Base-by-base conservation (phyloP, 2,888 invertebrate species). In the Pseudoips prasinana region DNA sequence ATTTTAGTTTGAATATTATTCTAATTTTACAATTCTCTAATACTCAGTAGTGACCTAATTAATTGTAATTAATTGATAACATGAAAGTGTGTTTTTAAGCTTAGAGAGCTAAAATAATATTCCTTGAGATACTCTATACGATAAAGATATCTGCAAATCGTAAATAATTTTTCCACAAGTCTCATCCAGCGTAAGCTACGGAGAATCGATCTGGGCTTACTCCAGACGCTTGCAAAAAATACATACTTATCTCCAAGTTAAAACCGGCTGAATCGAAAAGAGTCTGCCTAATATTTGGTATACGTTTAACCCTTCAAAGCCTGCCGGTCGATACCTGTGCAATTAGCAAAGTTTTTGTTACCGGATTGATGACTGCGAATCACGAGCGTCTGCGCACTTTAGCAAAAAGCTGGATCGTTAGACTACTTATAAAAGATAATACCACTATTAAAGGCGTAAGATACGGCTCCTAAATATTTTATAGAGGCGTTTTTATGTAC, bases 131-230 rank as follows among this genome's bases (percentile, higher is more conserved):
- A n/a, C n/a, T n/a, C n/a, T n/a, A n/a, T n/a, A n/a, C n/a, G n/a
- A n/a, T n/a, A n/a, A n/a, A n/a, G n/a, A n/a, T n/a, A n/a, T n/a
- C n/a, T n/a, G n/a, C n/a, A n/a, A n/a, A n/a, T n/a, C n/a, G n/a
- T n/a, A n/a, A n/a, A n/a, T n/a, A n/a, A n/a, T n/a, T n/a, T n/a
- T n/a, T n/a, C n/a, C n/a, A n/a, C n/a, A n/a, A n/a, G n/a, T n/a
- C 45, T 39, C 40, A 39, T 47, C 37, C 30, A 28, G 42, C 28
- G 30, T 53, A 64, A 58, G 62, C 60, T 66, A 64, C 69, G 58
- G 62, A 53, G 66, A 71, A 73, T 69, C 68, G 65, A 71, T 69
- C 67, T 63, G 54, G 35, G 53, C 41, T 49, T 53, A 57, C 50
- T 54, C 49, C 51, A 58, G 53, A 39, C 51, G 45, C 53, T 44